These are phyloP conservation scores for Thermophis baileyi DNA, from an alignment of 2,113 vertebrate species.

Conservation along the genomic window DNA sequence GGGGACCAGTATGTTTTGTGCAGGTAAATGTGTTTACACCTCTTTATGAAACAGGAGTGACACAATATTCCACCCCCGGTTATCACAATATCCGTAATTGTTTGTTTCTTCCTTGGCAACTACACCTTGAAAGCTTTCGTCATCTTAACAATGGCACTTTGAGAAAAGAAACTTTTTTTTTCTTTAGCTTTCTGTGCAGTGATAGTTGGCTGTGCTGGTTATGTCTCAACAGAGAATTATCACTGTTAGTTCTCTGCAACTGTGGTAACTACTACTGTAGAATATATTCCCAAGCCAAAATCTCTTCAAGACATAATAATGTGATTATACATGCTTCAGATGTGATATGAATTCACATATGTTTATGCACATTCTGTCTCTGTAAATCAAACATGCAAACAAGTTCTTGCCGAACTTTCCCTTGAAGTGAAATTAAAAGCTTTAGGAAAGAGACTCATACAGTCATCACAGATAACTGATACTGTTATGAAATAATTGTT, in stretches of 20 bases:
- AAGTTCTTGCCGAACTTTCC: conserved; percentile 39
- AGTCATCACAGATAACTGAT: conserved; percentile 23
- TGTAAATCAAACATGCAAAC: conserved; percentile 32
- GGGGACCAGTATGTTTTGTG: conserved; percentile 65
- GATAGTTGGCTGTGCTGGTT: conserved; percentile 77
- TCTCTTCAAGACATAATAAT: conserved; percentile 29
- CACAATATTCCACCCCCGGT: conserved; percentile 57
- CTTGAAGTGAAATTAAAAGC: conserved; percentile 54
- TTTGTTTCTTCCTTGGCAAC: conserved; percentile 59
- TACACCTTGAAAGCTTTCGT: conserved; percentile 65
- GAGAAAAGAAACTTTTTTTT: background rate
- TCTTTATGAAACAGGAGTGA: conserved; percentile 60
- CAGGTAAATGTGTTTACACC: conserved; percentile 56
- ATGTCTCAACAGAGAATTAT: conserved; percentile 66
- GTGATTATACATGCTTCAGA: conserved; percentile 16
- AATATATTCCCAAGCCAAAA: conserved; percentile 47
- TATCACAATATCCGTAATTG: conserved; percentile 48
- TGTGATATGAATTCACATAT: conserved; percentile 46
- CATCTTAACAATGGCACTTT: conserved; percentile 74
- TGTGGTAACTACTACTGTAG: conserved; percentile 43
- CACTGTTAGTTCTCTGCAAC: conserved; percentile 72
- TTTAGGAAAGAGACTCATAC: conserved; percentile 60
- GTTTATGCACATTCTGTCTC: conserved; percentile 32
- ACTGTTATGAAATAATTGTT: conserved; percentile 53
- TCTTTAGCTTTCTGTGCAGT: conserved; percentile 76